phyloP scores from a whole-genome alignment of 2,888 invertebrate genomes.

The Lithophane leautieri region DNA sequence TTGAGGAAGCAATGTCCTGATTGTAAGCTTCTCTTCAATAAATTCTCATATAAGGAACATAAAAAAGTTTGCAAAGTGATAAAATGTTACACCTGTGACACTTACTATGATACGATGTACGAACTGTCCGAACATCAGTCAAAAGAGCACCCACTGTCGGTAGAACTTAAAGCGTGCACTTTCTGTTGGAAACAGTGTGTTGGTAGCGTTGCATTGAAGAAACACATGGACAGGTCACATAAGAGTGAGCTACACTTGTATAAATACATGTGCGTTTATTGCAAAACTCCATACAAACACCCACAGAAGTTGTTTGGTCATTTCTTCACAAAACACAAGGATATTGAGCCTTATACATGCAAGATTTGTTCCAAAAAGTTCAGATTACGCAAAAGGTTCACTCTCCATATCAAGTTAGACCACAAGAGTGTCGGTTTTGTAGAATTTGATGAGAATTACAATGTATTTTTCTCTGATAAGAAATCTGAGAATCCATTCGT shows the following conservation, averaged over 20 bases:
- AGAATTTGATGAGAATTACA: conserved; percentile 82
- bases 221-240: conserved; percentile 79
- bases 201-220: conserved; percentile 71
- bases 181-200: conserved; percentile 80
- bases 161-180: conserved; percentile 74
- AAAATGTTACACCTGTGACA: conserved; percentile 75
- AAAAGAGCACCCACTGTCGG: conserved; percentile 70
- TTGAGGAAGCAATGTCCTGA: conserved; percentile 61
- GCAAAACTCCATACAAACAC: conserved; percentile 78
- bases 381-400: conserved; percentile 78
- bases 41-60: conserved; percentile 62
- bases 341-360: conserved; percentile 81
- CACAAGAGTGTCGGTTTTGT: conserved; percentile 82
- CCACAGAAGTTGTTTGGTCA: conserved; percentile 83
- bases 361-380: conserved; percentile 81
- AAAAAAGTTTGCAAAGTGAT: conserved; percentile 71
- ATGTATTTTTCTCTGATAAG: conserved; percentile 81
- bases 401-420: conserved; percentile 82
- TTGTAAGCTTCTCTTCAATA: conserved; percentile 69
- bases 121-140: conserved; percentile 76
- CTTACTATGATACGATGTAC: conserved; percentile 70
- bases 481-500: conserved; percentile 77
- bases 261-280: conserved; percentile 81
- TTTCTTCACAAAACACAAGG: conserved; percentile 78
- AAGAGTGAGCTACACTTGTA: conserved; percentile 74